Evolutionary conservation across 2,797 vertebrate species (phyloP).

Genomic region (Neosilurus hyrtlii): DNA sequence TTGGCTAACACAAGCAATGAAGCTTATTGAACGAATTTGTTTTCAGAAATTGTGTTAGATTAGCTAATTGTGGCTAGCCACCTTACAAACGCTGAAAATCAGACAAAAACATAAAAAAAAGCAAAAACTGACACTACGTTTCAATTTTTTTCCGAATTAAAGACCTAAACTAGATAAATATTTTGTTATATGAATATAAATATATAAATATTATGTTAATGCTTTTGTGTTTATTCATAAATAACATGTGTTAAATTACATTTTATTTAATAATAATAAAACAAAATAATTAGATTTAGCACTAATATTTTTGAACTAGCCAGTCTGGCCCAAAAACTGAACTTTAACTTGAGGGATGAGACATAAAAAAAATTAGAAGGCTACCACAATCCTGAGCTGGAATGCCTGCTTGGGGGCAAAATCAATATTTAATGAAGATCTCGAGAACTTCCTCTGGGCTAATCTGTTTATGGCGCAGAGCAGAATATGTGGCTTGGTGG

Average conservation of each 20-base stretch:
- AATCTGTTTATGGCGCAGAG: conserved; percentile 54
- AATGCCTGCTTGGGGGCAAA: conserved; percentile 61
- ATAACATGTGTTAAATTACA: not conserved
- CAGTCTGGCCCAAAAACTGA: not conserved
- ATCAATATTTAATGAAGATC: conserved; percentile 61
- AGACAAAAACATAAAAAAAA: not conserved
- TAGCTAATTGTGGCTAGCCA: not conserved
- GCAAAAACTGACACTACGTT: not conserved
- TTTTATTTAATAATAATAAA: too few relatives aligned
- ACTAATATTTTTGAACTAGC: not conserved
- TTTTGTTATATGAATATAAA: not conserved
- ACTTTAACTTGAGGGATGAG: conserved; percentile 37
- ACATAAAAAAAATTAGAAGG: conserved; percentile 57
- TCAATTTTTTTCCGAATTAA: not conserved
- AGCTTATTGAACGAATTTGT: not conserved
- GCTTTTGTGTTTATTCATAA: not conserved
- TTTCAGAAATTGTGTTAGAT: not conserved
- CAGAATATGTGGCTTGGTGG: conserved; percentile 15
- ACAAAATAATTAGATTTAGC: too few relatives aligned
- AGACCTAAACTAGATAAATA: not conserved
- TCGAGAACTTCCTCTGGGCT: conserved; percentile 65
- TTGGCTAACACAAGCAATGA: not conserved
- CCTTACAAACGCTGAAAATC: not conserved
- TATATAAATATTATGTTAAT: not conserved
- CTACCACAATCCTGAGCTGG: conserved; percentile 54